These are phyloP conservation scores for Eulemur albifrons DNA, from an alignment of 2,797 vertebrate genomes.

Conservation along the genomic window DNA sequence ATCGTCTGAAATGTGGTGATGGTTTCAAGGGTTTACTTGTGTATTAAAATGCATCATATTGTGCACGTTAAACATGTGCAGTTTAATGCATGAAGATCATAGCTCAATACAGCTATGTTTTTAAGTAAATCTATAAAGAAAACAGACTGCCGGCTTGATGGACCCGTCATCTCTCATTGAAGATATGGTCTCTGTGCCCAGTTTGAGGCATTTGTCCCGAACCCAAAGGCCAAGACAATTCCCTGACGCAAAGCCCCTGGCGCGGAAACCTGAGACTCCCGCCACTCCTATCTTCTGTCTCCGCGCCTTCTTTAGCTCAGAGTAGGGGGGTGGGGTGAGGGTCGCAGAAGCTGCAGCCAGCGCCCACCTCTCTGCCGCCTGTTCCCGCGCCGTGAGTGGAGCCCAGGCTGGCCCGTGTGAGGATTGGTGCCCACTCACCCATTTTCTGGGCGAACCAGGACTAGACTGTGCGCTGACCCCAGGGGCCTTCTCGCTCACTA, in stretches of 20 bases:
- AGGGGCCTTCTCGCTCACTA: neutral
- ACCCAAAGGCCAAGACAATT: neutral
- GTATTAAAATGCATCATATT: neutral
- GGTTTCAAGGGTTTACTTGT: neutral
- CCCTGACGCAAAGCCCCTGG: accelerated
- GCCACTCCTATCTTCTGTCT: neutral
- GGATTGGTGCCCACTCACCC: neutral
- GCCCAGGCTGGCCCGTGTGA: neutral
- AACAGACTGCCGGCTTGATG: neutral
- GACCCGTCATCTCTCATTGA: neutral
- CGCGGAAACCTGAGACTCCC: neutral
- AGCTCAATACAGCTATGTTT: neutral
- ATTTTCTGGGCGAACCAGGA: neutral
- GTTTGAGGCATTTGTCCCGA: neutral
- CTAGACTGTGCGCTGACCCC: neutral
- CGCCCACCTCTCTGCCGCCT: neutral
- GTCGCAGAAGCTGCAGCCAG: neutral
- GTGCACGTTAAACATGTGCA: neutral
- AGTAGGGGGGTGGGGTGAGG: neutral
- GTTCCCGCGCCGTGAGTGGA: too few relatives aligned
- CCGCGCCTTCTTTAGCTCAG: accelerated
- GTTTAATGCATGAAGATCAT: neutral
- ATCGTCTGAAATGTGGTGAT: neutral
- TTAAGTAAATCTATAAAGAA: neutral
- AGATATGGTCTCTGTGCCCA: neutral